Percentiles rank a stretch among this genome's conserved stretches.
phyloP scores from a whole-genome alignment of 2,113 vertebrate species.

The Eretmochelys imbricata region DNA sequence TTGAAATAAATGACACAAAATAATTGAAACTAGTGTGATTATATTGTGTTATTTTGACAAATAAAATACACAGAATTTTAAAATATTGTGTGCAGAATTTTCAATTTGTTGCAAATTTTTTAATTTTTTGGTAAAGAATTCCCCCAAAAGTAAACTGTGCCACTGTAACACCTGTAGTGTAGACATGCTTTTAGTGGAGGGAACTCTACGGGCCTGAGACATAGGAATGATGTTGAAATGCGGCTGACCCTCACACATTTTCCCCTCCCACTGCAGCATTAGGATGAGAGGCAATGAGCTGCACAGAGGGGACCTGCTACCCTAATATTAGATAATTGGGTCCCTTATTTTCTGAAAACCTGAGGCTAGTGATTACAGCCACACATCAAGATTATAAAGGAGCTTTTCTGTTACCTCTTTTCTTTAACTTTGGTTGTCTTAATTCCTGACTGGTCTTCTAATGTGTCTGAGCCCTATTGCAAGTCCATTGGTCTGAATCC shows the following conservation, averaged over 20 bases:
- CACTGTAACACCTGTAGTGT: background rate
- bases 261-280: background rate
- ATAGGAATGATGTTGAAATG: background rate
- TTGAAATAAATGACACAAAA: too few species aligned
- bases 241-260: background rate
- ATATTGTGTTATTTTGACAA: too few species aligned
- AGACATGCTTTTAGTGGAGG: background rate
- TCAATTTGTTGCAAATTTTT: too few species aligned
- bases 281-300: background rate
- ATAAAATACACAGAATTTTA: too few species aligned
- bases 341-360: background rate
- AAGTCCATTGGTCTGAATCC: background rate
- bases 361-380: background rate
- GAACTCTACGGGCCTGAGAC: background rate
- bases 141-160: background rate
- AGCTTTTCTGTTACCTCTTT: background rate
- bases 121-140: too few species aligned
- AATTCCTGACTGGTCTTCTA: constrained; percentile 1
- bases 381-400: background rate
- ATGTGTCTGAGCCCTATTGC: constrained; percentile 29
- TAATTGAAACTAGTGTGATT: too few species aligned
- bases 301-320: accelerated
- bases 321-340: accelerated
- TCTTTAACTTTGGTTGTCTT: background rate
- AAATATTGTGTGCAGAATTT: too few species aligned